Evolutionary conservation across 2,888 invertebrate species (phyloP), one percentile per base, ranked within the genome.

Genomic region (Harpalus rufipes): DNA sequence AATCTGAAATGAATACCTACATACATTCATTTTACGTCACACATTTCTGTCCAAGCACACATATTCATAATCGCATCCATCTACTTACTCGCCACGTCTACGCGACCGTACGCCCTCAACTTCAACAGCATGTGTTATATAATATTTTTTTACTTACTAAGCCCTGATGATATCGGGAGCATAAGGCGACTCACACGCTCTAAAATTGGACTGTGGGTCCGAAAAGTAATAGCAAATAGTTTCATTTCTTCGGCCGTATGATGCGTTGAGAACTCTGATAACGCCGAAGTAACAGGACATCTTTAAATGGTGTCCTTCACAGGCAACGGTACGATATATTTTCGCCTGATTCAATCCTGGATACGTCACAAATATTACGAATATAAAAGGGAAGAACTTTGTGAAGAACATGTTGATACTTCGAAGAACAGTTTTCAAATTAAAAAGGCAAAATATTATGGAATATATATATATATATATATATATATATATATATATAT

Each of bases 281-380:
- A 72, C 41, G 7, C 72, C 72, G 10, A 41, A 7, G 12, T 4
- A 18, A n/a, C 72, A 72, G 72, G 72, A 72, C 18, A 72, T 7
- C 18, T 72, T 72, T 39, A 72, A 14, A 4, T 72, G 16, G n/a
- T 44, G 72, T 14, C 72, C 72, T n/a, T 72, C 72, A 41, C 72
- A 72, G 4, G 72, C 72, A 6, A 10, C 7, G 4, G 63, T 8
- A 12, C 63, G 63, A 18, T 21, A 10, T 8, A 63, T 12, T 21
- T 25, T 63, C 21, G 21, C 63, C 3, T 63, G 18, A 5, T 7
- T 25, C 10, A 25, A 63, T 25, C 21, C 21, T 3, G 63, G 63
- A 63, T 63, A 21, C 3, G 10, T 5, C 8, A 63, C 0, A 25
- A 63, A 63, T 21, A 63, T 12, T 51, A 51, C 12, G 44, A 51